phyloP scores from a whole-genome alignment of 1,140 invertebrate genomes.

The Hyles vespertilio region DNA sequence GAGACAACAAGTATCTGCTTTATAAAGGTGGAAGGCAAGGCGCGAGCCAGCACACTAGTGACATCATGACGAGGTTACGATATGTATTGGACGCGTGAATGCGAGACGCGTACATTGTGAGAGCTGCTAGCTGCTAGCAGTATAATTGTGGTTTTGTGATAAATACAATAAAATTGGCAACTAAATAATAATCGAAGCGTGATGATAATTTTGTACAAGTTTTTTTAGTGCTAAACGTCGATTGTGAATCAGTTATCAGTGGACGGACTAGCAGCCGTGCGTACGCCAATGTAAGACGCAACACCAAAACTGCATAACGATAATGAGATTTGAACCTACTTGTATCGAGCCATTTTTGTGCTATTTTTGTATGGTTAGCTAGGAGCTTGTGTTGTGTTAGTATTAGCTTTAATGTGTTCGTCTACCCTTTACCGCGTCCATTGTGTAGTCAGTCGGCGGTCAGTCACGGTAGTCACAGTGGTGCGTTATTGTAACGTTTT shows the following conservation, averaged over 20 bases:
- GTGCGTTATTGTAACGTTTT: too few relatives aligned
- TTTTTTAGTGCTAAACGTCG: slow-evolving; percentile 41
- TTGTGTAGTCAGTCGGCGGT: too few relatives aligned
- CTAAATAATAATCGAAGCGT: slow-evolving; percentile 50
- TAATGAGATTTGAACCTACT: slow-evolving; percentile 59
- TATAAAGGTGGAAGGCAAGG: slow-evolving; percentile 2
- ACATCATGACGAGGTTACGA: slow-evolving; percentile 45
- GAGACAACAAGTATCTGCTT: neutral
- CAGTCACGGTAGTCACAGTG: too few relatives aligned
- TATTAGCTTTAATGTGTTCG: slow-evolving; percentile 49
- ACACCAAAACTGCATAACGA: slow-evolving; percentile 51
- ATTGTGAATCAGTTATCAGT: slow-evolving; percentile 11
- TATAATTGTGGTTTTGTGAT: slow-evolving; percentile 72
- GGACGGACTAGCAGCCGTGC: neutral
- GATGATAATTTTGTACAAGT: slow-evolving; percentile 61
- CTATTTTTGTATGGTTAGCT: slow-evolving; percentile 69
- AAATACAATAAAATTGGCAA: slow-evolving; percentile 71
- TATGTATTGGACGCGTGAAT: slow-evolving; percentile 38
- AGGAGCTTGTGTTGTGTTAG: slow-evolving; percentile 70
- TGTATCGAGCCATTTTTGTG: slow-evolving; percentile 63
- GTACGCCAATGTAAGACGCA: slow-evolving; percentile 31
- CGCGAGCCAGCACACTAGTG: slow-evolving; percentile 21
- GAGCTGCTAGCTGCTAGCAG: slow-evolving; percentile 70
- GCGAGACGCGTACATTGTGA: slow-evolving; percentile 51
- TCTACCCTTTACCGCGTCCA: slow-evolving; percentile 30